Percentiles rank a stretch among this genome's conserved stretches.
Evolutionary conservation across 2,888 invertebrate genomes (phyloP).

Genomic region (Lasioglossum calceatum): DNA sequence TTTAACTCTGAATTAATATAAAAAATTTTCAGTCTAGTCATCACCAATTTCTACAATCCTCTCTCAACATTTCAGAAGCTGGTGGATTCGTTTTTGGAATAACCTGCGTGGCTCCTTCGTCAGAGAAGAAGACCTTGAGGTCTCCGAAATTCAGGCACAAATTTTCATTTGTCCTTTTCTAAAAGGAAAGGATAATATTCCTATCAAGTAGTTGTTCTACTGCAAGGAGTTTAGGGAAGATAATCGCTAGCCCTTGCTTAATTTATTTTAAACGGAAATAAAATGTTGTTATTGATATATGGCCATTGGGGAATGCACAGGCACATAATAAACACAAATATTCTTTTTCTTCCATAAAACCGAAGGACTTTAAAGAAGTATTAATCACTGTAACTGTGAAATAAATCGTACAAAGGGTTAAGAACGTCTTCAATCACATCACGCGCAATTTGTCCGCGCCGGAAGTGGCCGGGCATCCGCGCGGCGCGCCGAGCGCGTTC

Average conservation of each 20-base stretch:
- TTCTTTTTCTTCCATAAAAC: not conserved
- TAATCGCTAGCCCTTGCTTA: not conserved
- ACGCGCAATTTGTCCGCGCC: not conserved
- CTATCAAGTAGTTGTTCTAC: no score
- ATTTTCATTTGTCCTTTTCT: not conserved
- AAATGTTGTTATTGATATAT: not conserved
- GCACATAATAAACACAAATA: not conserved
- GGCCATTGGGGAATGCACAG: no score
- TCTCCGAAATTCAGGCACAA: no score
- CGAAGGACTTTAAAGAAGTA: not conserved
- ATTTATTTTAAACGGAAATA: not conserved
- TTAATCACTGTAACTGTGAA: not conserved
- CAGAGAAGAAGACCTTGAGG: not conserved
- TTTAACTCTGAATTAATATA: not conserved
- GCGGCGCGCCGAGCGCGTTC: not conserved
- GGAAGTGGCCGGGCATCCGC: not conserved
- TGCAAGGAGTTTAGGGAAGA: no score
- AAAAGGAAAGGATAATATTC: no score
- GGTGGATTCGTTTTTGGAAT: no score
- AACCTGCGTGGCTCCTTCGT: not conserved
- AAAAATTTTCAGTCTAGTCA: not conserved
- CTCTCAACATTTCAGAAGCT: no score
- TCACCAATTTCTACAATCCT: not conserved
- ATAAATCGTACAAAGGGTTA: not conserved
- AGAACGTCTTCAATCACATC: not conserved